phyloP scores from a whole-genome alignment of 92 coral and sea anemone genomes.

The Palythoa grandiflora region DNA sequence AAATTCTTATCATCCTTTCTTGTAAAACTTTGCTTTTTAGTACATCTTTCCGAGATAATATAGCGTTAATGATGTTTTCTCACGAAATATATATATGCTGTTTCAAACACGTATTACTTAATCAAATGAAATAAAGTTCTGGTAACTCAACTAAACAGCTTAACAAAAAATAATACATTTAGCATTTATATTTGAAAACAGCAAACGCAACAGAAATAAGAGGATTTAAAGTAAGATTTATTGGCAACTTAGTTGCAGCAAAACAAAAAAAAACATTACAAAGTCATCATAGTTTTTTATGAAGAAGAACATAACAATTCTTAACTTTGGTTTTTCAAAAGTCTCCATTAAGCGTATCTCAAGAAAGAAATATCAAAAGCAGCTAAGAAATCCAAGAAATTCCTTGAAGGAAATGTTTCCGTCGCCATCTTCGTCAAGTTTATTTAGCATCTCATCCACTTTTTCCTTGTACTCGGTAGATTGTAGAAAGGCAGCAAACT shows the following conservation, averaged over 20 bases:
- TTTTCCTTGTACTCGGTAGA: slow-evolving; percentile 51
- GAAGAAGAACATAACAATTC: neutral
- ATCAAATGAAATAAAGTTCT: too few relatives aligned
- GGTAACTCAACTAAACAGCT: too few relatives aligned
- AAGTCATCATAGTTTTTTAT: neutral
- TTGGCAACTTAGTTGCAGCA: neutral
- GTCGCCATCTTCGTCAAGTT: slow-evolving; percentile 86
- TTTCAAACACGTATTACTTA: too few relatives aligned
- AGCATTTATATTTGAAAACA: too few relatives aligned
- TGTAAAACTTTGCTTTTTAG: too few relatives aligned
- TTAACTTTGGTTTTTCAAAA: neutral
- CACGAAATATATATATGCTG: too few relatives aligned
- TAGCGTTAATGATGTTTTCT: too few relatives aligned
- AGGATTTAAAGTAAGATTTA: too few relatives aligned
- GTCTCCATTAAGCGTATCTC: neutral
- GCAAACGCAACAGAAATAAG: too few relatives aligned
- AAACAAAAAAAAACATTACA: neutral
- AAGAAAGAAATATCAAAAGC: slow-evolving; percentile 12
- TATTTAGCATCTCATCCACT: slow-evolving; percentile 56
- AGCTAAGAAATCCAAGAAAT: slow-evolving; percentile 82
- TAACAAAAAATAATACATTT: too few relatives aligned
- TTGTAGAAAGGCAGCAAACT: slow-evolving; percentile 72
- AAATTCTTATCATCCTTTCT: too few relatives aligned
- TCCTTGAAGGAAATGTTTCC: slow-evolving; percentile 92
- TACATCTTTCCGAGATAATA: too few relatives aligned